Evolutionary conservation across 2,888 invertebrate species (phyloP).

Genomic region (Eupithecia subumbrata): DNA sequence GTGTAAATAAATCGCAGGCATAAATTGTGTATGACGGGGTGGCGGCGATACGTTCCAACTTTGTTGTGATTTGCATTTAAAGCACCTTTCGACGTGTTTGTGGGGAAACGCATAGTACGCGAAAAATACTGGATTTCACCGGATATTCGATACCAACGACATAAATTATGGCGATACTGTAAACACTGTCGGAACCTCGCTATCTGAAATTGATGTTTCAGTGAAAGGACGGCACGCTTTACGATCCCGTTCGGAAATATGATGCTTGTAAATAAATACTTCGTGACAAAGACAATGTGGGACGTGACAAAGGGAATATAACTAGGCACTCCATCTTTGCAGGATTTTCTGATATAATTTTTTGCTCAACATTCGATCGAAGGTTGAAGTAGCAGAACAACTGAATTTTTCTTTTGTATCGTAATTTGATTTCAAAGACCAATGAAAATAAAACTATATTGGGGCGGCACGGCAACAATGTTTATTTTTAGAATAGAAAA

Average conservation of each 20-base stretch:
- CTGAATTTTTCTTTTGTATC: not conserved
- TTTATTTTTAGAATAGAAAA: conserved; percentile 11
- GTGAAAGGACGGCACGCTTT: conserved; percentile 29
- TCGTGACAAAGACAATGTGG: conserved; percentile 15
- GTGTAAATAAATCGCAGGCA: conserved; percentile 33
- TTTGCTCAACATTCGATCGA: not conserved
- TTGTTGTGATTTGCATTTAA: conserved; percentile 71
- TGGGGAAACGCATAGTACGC: conserved; percentile 45
- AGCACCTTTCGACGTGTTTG: conserved; percentile 65
- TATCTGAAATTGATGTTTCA: conserved; percentile 40
- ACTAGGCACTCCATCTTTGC: not conserved
- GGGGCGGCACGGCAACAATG: not conserved
- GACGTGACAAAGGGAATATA: conserved; percentile 13
- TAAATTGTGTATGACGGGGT: conserved; percentile 51
- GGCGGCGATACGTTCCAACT: conserved; percentile 58
- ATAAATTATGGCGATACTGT: conserved; percentile 50
- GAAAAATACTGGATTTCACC: conserved; percentile 37
- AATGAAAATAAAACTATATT: conserved; percentile 5
- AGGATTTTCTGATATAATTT: not conserved
- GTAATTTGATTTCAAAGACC: conserved; percentile 5
- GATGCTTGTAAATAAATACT: conserved; percentile 31
- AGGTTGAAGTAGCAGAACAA: not conserved
- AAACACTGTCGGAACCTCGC: conserved; percentile 42
- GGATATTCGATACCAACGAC: conserved; percentile 50
- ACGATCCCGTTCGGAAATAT: conserved; percentile 33